phyloP scores from a whole-genome alignment of 1,140 invertebrate genomes.

The Microplitis demolitor region DNA sequence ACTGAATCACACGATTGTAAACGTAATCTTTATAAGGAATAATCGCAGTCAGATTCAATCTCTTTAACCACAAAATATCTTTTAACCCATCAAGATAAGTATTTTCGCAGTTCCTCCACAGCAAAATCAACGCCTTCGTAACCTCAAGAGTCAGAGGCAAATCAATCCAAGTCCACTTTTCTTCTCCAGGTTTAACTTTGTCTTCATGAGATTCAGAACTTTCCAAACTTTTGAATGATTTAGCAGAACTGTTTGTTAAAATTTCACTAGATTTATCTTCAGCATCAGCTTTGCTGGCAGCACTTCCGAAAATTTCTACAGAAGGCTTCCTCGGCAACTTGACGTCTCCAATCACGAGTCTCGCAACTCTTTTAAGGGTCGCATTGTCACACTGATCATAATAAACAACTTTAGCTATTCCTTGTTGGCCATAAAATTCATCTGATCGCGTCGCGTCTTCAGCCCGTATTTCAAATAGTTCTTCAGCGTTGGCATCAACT shows the following conservation, averaged over 20 bases:
- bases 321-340: conserved; percentile 54
- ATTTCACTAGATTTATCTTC: not conserved
- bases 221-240: not conserved
- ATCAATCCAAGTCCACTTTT: conserved; percentile 61
- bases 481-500: conserved; percentile 37
- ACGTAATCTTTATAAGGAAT: conserved; percentile 62
- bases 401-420: conserved; percentile 64
- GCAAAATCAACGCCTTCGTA: conserved; percentile 54
- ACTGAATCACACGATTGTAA: conserved; percentile 58
- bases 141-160: conserved; percentile 53
- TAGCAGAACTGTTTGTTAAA: not conserved
- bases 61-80: conserved; percentile 61
- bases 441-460: conserved; percentile 62
- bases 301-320: conserved; percentile 55
- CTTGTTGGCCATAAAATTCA: conserved; percentile 63
- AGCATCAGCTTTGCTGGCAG: not conserved
- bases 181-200: conserved; percentile 55
- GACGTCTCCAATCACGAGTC: conserved; percentile 63
- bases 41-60: conserved; percentile 59
- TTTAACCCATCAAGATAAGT: conserved; percentile 62
- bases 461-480: conserved; percentile 50
- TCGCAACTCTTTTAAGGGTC: conserved; percentile 62
- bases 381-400: conserved; percentile 62
- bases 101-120: conserved; percentile 65
- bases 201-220: not conserved